Evolutionary conservation across 2,797 vertebrate genomes (phyloP), one percentile per base, ranked within the genome.

Genomic region (Pangasius djambal): DNA sequence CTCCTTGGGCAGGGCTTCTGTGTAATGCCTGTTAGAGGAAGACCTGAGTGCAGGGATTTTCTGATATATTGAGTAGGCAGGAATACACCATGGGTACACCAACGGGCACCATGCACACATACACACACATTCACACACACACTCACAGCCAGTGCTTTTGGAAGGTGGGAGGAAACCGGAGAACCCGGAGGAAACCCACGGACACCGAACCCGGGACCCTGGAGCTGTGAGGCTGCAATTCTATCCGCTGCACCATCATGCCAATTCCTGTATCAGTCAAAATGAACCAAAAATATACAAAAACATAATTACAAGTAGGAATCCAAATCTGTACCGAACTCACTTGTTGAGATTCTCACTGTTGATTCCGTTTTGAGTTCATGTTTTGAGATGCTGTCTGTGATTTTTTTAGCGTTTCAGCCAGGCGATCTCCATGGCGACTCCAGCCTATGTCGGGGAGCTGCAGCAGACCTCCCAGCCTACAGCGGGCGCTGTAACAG

Each of bases 371-470:
- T 48, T 48, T 48, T 48, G 48, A 48, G 48, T 1, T 1, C 22
- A 59, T 44, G 20, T 55, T 74, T 34, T 86, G 50, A 86, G 9
- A 22, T 37, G 20, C 70, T 81, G 34, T 87, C 2, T 87, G 22
- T 87, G 22, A 37, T 57, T 87, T 69, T 31, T 69, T 48, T 31
- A 95, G 91, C 94, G 91, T 93, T 94, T 94, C 93, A 87, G 92
- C 88, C 90, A 90, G 93, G 90, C 72, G 92, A 88, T 92, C 94
- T 94, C 92, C 92, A 99, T 98, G 98, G 97, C 98, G 95, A 98
- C 97, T 92, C 97, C 97, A 96, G 96, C 96, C 88, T 98, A 98
- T 6, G 97, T 97, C 90, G 96, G 97, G 50, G 98, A 98, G 95
- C 96, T 98, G 89, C 97, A 97, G 94, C 95, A 94, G 81, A 93